Conservation (phyloP, 2,888 invertebrate species). For the Trichopria drosophilae region DNA sequence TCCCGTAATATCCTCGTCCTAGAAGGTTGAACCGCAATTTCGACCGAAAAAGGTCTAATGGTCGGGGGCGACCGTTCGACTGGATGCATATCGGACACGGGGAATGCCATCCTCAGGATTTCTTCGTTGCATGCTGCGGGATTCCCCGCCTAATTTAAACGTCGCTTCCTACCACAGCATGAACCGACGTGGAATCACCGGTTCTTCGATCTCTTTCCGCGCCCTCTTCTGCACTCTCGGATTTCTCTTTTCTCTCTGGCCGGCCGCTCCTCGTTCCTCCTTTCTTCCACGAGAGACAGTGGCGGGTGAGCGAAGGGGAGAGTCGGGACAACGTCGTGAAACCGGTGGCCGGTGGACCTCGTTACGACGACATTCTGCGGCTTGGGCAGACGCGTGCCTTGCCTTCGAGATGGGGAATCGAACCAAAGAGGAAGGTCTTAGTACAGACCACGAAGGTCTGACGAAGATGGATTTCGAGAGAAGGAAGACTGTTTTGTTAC, state of each 20-base stretch:
- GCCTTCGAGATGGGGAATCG: conserved; percentile 55
- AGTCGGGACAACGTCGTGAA: conserved; percentile 29
- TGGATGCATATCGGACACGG: conserved; percentile 51
- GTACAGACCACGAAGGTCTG: conserved; percentile 28
- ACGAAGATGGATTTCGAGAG: conserved; percentile 21
- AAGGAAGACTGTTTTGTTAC: no score
- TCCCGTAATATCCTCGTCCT: no score
- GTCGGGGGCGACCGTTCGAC: conserved; percentile 44
- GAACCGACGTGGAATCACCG: conserved; percentile 46
- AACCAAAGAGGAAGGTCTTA: conserved; percentile 38
- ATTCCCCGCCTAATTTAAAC: conserved; percentile 57
- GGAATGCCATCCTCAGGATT: conserved; percentile 50
- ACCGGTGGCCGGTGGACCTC: conserved; percentile 49
- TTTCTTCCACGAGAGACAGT: conserved; percentile 20
- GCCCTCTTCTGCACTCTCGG: conserved; percentile 30
- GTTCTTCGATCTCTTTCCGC: background rate
- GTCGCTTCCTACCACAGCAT: conserved; percentile 45
- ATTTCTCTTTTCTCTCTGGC: conserved; percentile 30
- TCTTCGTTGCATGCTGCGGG: conserved; percentile 54
- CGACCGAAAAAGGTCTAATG: conserved; percentile 51
- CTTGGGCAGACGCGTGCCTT: conserved; percentile 57
- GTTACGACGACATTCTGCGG: conserved; percentile 58
- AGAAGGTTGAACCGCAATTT: no score
- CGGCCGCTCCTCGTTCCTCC: conserved; percentile 9
- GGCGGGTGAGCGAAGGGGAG: conserved; percentile 25